A percentile compares a stretch with the other conserved stretches of the same genome.
These are phyloP conservation scores for Cephalopholis sonnerati DNA, from an alignment of 2,113 vertebrate species.

Conservation along the genomic window DNA sequence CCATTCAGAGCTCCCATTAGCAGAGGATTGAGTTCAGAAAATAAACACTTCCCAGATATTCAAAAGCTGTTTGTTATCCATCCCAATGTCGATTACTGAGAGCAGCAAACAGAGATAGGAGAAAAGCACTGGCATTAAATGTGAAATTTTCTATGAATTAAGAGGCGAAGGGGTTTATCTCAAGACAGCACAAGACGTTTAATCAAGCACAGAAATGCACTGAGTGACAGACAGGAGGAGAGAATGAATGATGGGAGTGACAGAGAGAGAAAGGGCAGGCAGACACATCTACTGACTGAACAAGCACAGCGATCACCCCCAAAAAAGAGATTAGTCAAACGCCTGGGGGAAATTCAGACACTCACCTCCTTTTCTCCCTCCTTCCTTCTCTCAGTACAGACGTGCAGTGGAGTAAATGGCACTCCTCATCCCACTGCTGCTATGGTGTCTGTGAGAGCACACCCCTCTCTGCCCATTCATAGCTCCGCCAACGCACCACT, in stretches of 20 bases:
- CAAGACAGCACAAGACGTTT: conserved; percentile 23
- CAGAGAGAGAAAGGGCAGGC: conserved; percentile 18
- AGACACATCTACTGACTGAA: conserved; percentile 34
- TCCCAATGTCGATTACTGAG: conserved; percentile 4
- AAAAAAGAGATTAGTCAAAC: conserved; percentile 37
- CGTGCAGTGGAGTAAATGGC: conserved; percentile 70
- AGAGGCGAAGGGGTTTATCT: conserved; percentile 4
- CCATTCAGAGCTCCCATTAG: conserved; percentile 33
- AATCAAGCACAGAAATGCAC: conserved; percentile 38
- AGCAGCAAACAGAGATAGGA: conserved; percentile 4
- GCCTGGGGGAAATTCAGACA: conserved; percentile 39
- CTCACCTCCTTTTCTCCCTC: conserved; percentile 61
- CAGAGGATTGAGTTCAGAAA: conserved; percentile 31
- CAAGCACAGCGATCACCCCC: background rate
- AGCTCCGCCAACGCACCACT: conserved; percentile 69
- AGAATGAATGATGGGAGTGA: conserved; percentile 44
- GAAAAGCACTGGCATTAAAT: background rate
- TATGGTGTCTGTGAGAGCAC: conserved; percentile 71
- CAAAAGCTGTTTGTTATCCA: conserved; percentile 19
- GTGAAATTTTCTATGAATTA: conserved; percentile 41
- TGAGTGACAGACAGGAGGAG: conserved; percentile 37
- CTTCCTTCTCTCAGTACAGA: conserved; percentile 60
- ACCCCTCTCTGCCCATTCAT: conserved; percentile 80
- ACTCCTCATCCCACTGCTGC: conserved; percentile 77
- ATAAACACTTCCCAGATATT: conserved; percentile 38